These are phyloP conservation scores for Sminthurinus signatus DNA, from an alignment of 1,140 invertebrate genomes.

Conservation along the genomic window DNA sequence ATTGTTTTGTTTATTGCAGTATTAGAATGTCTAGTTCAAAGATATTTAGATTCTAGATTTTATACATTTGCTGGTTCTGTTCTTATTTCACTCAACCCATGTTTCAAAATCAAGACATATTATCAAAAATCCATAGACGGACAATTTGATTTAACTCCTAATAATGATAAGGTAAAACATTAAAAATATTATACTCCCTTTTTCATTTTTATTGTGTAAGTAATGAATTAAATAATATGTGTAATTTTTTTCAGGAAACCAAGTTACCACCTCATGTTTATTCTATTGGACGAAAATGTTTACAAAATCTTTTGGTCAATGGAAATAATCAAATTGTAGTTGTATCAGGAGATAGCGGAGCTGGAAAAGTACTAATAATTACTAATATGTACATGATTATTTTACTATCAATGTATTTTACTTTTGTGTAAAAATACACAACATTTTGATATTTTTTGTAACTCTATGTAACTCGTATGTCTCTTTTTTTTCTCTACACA, in stretches of 20 bases:
- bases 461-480: neutral
- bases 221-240: too few relatives aligned
- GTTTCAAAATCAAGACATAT: too few relatives aligned
- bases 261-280: slow-evolving; percentile 25
- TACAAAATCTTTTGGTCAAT: slow-evolving; percentile 16
- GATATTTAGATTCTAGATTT: slow-evolving; percentile 9
- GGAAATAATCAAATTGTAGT: slow-evolving; percentile 46
- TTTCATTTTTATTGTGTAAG: too few relatives aligned
- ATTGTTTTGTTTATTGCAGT: slow-evolving; percentile 17
- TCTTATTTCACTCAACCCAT: slow-evolving; percentile 31
- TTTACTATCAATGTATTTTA: too few relatives aligned
- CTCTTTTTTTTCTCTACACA: slow-evolving; percentile 4
- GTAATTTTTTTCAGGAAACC: too few relatives aligned
- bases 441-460: slow-evolving; percentile 12
- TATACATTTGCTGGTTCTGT: slow-evolving; percentile 31
- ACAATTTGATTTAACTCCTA: too few relatives aligned
- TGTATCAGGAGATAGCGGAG: slow-evolving; percentile 49
- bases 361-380: slow-evolving; percentile 45
- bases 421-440: too few relatives aligned
- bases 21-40: slow-evolving; percentile 26
- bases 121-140: too few relatives aligned
- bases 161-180: too few relatives aligned
- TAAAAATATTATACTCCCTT: too few relatives aligned
- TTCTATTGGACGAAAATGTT: slow-evolving; percentile 24
- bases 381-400: neutral